Conservation (phyloP, 2,113 vertebrate genomes). For the Paratilapia polleni region DNA sequence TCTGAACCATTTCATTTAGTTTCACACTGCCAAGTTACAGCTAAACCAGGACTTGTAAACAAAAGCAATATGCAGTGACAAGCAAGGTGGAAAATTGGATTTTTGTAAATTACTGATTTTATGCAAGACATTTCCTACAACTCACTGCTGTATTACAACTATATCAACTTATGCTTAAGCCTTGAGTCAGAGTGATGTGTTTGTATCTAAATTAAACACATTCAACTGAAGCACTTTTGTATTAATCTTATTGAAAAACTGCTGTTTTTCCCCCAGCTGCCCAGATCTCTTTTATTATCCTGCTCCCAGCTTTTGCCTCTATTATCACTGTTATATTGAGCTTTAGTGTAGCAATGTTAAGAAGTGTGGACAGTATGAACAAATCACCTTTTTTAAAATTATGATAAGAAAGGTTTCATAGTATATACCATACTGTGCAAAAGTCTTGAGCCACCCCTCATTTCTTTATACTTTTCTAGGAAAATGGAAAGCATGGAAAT, state of each 20-base stretch:
- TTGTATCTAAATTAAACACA: not conserved
- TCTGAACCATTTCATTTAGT: conserved; percentile 36
- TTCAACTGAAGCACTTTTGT: not conserved
- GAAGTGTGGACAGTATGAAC: not conserved
- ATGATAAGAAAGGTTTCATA: too few relatives aligned
- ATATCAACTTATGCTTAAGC: not conserved
- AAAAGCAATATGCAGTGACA: conserved; percentile 37
- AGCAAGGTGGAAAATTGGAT: conserved; percentile 27
- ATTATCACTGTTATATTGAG: not conserved
- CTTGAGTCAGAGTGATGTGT: not conserved
- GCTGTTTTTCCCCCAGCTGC: not conserved
- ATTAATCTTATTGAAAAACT: not conserved
- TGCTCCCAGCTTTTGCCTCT: not conserved
- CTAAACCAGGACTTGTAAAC: conserved; percentile 47
- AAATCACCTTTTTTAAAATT: too few relatives aligned
- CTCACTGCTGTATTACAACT: not conserved
- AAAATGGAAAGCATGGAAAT: too few relatives aligned
- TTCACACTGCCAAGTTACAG: not conserved
- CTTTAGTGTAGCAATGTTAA: not conserved
- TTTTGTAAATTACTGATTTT: conserved; percentile 1
- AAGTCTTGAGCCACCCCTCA: too few relatives aligned
- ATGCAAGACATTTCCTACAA: not conserved
- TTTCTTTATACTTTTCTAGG: too few relatives aligned
- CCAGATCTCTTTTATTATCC: not conserved
- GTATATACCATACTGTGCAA: too few relatives aligned